Evolutionary conservation across 1,140 invertebrate genomes (phyloP), one percentile per base, ranked within the genome.

Genomic region (Leptopilina boulardi): DNA sequence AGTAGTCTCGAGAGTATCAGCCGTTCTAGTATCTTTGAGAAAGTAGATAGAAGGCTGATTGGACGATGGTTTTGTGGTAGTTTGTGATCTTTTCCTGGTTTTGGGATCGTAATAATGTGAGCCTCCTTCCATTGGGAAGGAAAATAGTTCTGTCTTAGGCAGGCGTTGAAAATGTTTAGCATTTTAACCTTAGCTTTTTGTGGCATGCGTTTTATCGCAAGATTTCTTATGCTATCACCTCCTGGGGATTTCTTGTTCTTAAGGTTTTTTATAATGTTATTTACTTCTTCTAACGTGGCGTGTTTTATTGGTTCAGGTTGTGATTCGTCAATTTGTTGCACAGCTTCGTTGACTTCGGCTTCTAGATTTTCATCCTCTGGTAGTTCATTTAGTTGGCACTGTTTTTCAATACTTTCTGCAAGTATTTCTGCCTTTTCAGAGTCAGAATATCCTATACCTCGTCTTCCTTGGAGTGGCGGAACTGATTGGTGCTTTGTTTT

Each of bases 231-330:
- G 1, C 3, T 8, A 21, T 56, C 54, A 8, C 11, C 23, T 19
- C 18, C 54, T 19, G 54, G 54, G 9, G 2, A 4, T 4, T 42
- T 42, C 13, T 42, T 42, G 13, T 70, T 23, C 73, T 83, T 42
- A 78, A 79, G 9, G 56, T 66, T 59, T 86, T 87, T 88, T 8
- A 86, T 78, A 30, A 87, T 79, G 18, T 80, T 26, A 3, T 51
- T 75, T 9, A 89, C 10, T 66, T 83, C 73, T 0, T 76, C 72
- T 15, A 87, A 56, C 19, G 74, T 42, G 13, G 41, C 41, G 1
- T 8, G 9, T 4, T 42, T 42, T 2, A 42, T 42, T 6, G 41
- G 8, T 1, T 2, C 10, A 11, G 41, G 41, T 42, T 42, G 9
- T 6, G 41, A 2, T 4, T 2, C 9, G 8, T 3, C 41, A 4